Percentiles rank a stretch among this genome's conserved stretches.
Conservation (phyloP, 1,140 invertebrate genomes). For the Drosophila truncata region DNA sequence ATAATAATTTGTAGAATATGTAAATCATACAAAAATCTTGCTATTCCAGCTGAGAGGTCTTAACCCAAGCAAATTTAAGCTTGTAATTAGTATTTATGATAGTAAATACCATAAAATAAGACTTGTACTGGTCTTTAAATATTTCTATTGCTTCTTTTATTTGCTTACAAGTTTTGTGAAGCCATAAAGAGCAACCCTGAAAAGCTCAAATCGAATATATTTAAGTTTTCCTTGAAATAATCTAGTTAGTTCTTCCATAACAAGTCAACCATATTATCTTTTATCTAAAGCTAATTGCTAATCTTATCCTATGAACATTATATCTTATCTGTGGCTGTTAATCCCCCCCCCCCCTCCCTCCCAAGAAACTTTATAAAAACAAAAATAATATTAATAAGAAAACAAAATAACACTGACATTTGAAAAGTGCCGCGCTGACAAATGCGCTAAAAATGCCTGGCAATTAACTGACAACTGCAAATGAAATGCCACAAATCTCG, state of each 20-base stretch:
- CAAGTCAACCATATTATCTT: background rate
- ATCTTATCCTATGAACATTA: constrained; percentile 6
- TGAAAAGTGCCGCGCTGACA: constrained; percentile 31
- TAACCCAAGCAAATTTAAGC: background rate
- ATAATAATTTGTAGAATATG: background rate
- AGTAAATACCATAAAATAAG: background rate
- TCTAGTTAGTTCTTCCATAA: background rate
- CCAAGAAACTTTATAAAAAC: background rate
- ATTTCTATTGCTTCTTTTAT: background rate
- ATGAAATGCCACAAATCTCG: constrained; percentile 44
- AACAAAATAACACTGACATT: constrained; percentile 11
- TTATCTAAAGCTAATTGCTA: background rate
- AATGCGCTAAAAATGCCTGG: constrained; percentile 62
- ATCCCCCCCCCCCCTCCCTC: too few relatives aligned
- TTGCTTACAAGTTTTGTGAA: background rate
- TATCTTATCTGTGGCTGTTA: background rate
- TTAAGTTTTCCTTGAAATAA: background rate
- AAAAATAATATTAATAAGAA: background rate
- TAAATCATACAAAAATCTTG: background rate
- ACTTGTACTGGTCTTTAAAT: background rate
- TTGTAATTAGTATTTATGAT: background rate
- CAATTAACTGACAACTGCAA: constrained; percentile 68
- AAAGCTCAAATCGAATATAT: background rate
- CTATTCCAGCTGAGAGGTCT: background rate
- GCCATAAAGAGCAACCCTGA: background rate